Conservation (phyloP, 2,797 vertebrate genomes). For the Pristis pectinata region DNA sequence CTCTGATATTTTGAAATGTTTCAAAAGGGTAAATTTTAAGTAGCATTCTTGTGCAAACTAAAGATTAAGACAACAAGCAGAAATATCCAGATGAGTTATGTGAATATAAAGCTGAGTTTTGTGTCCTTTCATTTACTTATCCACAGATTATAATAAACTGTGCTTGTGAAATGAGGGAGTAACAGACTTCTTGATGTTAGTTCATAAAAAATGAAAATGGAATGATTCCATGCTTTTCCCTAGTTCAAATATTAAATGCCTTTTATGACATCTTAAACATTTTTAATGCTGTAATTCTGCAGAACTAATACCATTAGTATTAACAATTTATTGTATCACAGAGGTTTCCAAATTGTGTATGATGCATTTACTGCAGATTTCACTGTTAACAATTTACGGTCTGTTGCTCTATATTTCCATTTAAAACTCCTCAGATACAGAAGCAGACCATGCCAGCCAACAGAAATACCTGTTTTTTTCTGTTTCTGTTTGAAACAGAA, state of each 20-base stretch:
- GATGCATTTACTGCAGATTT: background rate
- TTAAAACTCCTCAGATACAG: too few species aligned
- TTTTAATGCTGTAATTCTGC: slow-evolving; percentile 15
- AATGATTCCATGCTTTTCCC: background rate
- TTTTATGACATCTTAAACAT: slow-evolving; percentile 1
- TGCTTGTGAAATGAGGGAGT: background rate
- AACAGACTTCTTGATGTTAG: background rate
- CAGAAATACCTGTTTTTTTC: too few species aligned
- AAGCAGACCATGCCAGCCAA: too few species aligned
- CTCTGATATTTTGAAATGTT: slow-evolving; percentile 56
- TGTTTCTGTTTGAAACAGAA: too few species aligned
- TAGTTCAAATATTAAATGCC: background rate
- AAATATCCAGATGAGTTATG: background rate
- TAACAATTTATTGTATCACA: slow-evolving; percentile 27
- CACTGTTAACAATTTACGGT: slow-evolving; percentile 15
- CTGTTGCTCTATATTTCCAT: background rate
- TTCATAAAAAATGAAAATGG: background rate
- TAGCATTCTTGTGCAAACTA: background rate
- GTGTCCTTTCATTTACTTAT: background rate
- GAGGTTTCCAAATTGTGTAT: background rate
- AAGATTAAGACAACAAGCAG: background rate
- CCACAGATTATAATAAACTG: background rate
- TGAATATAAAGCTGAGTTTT: background rate
- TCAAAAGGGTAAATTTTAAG: slow-evolving; percentile 26
- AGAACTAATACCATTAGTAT: background rate